Conservation (phyloP, 1,140 invertebrate genomes). For the Neelides sp. region DNA sequence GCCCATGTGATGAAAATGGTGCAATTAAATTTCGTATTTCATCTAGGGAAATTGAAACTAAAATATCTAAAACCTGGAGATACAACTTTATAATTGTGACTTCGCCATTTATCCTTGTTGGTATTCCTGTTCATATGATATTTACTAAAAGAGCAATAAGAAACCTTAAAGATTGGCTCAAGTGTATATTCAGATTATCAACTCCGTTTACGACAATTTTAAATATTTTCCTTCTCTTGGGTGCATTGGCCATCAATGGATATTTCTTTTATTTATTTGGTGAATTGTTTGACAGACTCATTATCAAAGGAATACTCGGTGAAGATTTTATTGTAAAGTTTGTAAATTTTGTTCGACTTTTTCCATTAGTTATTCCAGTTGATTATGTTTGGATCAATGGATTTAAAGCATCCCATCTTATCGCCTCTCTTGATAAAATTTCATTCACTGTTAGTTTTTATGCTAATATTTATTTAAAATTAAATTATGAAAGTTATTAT, state of each 20-base stretch:
- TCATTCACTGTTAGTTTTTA: no score
- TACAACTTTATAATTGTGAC: slow-evolving; percentile 10
- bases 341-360: background rate
- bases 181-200: background rate
- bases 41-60: no score
- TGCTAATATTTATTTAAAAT: no score
- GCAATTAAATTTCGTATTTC: no score
- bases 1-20: no score
- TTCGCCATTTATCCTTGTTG: slow-evolving; percentile 15
- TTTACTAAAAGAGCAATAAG: background rate
- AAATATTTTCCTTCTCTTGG: background rate
- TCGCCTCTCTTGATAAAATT: background rate
- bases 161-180: background rate
- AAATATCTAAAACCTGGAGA: no score
- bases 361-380: slow-evolving; percentile 12
- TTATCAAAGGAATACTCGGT: slow-evolving; percentile 6
- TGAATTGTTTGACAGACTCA: slow-evolving; percentile 3
- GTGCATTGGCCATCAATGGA: background rate
- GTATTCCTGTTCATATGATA: slow-evolving; percentile 13
- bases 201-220: background rate
- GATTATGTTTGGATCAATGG: slow-evolving; percentile 22
- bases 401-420: slow-evolving; percentile 8
- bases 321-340: background rate
- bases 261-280: background rate
- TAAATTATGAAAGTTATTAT: no score